phyloP scores from a whole-genome alignment of 2,113 vertebrate species.

The Toxotes jaculatrix region DNA sequence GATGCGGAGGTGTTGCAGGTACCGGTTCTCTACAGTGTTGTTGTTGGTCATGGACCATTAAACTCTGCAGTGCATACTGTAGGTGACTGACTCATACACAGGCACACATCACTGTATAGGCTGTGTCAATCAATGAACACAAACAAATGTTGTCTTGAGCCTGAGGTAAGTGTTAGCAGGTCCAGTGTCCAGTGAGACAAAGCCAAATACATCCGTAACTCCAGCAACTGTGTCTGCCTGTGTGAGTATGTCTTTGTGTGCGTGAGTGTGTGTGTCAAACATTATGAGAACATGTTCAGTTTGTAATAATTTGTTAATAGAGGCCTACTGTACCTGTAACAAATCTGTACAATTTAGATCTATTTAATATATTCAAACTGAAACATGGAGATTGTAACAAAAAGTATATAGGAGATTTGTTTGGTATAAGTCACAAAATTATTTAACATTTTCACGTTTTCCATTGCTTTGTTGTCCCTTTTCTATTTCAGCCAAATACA shows the following conservation, averaged over 20 bases:
- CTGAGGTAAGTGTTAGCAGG: slow-evolving; percentile 11
- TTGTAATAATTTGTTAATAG: slow-evolving; percentile 37
- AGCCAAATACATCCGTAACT: slow-evolving; percentile 38
- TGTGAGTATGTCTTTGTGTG: not conserved
- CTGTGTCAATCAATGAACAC: slow-evolving; percentile 33
- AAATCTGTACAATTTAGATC: slow-evolving; percentile 57
- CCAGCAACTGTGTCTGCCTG: slow-evolving; percentile 20
- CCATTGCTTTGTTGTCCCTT: slow-evolving; percentile 40
- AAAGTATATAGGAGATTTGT: slow-evolving; percentile 24
- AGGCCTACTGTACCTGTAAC: slow-evolving; percentile 38
- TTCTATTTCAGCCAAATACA: slow-evolving; percentile 44
- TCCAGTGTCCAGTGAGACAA: slow-evolving; percentile 33
- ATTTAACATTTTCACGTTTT: slow-evolving; percentile 48
- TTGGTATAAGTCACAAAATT: slow-evolving; percentile 24
- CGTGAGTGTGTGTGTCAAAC: slow-evolving; percentile 20
- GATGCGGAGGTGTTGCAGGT: slow-evolving; percentile 48
- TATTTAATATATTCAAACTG: slow-evolving; percentile 62
- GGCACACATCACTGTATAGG: slow-evolving; percentile 9
- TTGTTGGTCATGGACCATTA: slow-evolving; percentile 31
- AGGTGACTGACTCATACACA: slow-evolving; percentile 22
- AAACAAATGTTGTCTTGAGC: slow-evolving; percentile 43
- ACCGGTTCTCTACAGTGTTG: slow-evolving; percentile 45
- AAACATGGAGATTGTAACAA: slow-evolving; percentile 51
- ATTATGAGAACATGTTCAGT: slow-evolving; percentile 31
- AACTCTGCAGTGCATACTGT: slow-evolving; percentile 17